Evolutionary conservation across 2,113 vertebrate genomes (phyloP), one percentile per base, ranked within the genome.

Genomic region (Platycercus adscitus): DNA sequence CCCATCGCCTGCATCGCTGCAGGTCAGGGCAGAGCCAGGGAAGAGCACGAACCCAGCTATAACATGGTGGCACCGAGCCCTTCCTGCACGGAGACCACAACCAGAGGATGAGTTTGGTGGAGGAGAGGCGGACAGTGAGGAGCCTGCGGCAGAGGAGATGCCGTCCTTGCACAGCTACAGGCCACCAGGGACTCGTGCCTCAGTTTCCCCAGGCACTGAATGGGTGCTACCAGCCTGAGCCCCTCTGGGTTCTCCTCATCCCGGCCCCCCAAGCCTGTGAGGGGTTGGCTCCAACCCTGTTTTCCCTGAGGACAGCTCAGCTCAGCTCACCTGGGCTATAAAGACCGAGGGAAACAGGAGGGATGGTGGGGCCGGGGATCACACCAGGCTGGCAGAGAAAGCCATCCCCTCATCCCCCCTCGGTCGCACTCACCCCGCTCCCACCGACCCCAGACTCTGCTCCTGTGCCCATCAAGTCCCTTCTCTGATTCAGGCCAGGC

Each of bases 381-480:
- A 64, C 9, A 0, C 8, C 2, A 52, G 24, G 26, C 52, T 55
- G 41, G 11, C 7, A 41, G 33, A 28, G 35, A n/a, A 79, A 86
- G 60, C 13, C 1, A 2, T 43, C 5, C 9, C 1, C 8, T 25
- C 8, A 1, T 17, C 56, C 6, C 19, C 23, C 13, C 68, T 37
- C 0, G 3, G 56, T 23, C 5, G 35, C 20, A 5, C 41, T 11
- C 8, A 20, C 23, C n/a, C 60, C 0, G 0, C 1, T 53, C 43
- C 39, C 19, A 7, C 50, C 5, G 0, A 10, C 6, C 26, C 33
- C 4, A 1, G 33, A 31, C 31, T 63, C 68, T 83, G 70, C 55
- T 83, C 76, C 49, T 2, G 1, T 2, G 0, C 33, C 44, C 3
- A 2, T 10, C 70, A 6, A 15, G 17, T 1, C 26, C 68, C 33